Base-by-base conservation (phyloP, 2,797 vertebrate species). In the Pseudotriccus pelzelni region DNA sequence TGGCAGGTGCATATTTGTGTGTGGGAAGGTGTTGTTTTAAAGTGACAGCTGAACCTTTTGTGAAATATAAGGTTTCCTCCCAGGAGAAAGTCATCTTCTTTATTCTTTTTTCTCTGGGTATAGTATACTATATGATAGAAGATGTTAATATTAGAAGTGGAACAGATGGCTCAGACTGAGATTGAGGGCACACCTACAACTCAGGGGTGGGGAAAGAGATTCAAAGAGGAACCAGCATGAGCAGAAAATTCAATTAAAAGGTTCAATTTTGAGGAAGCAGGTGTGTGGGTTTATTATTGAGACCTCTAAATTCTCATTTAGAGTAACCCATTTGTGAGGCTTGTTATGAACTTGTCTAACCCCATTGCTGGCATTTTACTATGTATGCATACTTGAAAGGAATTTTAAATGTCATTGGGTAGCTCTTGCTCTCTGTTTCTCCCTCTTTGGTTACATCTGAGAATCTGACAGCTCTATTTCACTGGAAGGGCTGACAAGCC, bases 111-210 rank as follows among this genome's bases (percentile, higher is more conserved):
- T 87, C 56, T 56, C 30, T 37, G 55, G 16, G 5, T 89, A 60
- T 53, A 32, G n/a, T 84, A 88, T 14, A 19, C 6, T 88, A 11
- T 67, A 86, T 79, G 73, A 88, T 90, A 93, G 82, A 93, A 84
- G 63, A 90, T 74, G 87, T 95, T 97, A 94, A 94, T 94, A 96
- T 96, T 94, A 93, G 89, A 93, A 96, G 25, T 62, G 20, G 75
- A 97, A 95, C 94, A 97, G 96, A 95, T 97, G 95, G 95, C 72
- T 96, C 64, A 92, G 58, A 94, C 49, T 95, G 83, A 95, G 94
- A 90, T 1, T 85, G 77, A 36, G 81, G 77, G 69, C 92, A 96
- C 52, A 90, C 53, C 64, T 91, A 95, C 49, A 79, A 91, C 53
- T 66, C 58, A 55, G 70, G 93, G 64, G 82, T n/a, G 30, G 81